Evolutionary conservation across 2,888 invertebrate species (phyloP), one percentile per base, ranked within the genome.

Genomic region (Volucella inanis): DNA sequence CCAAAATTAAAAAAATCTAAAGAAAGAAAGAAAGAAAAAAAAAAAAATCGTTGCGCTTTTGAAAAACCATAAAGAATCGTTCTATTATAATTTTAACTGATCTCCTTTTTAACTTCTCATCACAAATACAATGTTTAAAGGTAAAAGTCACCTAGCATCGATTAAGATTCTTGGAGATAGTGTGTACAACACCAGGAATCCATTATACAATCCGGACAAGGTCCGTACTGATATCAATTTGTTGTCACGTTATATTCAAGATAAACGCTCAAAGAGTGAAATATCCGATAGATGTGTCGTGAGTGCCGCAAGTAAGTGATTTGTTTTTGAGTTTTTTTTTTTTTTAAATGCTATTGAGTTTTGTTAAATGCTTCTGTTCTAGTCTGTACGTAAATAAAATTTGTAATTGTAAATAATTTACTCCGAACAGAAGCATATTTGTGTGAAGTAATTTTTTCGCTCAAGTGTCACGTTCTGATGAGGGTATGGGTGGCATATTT

Each of bases 201-300:
- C 96, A 87, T 94, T 95, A 88, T 93, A 93, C 89, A 92, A 93
- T 87, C 94, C 94, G 91, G 95, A 96, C 90, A 96, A 96, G 92
- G 94, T 97, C 92, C 95, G 95, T 92, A 96, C 94, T 92, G 97
- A 97, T 93, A 96, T 97, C 92, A 96, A 96, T 91, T 95, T 96
- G 90, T 94, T 97, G 91, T 97, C 97, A 91, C 97, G 95, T 94
- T 97, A 97, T 94, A 95, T 95, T 93, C 96, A 95, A 93, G 95
- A 96, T 92, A 94, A 95, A 89, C 94, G 94, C 89, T 95, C 95
- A 83, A 89, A 89, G 78, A 88, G 71, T 87, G 89, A 89, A 83
- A 70, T 76, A 52, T 87, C 88, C 83, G 87, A 87, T 52, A 87
- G 84, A 77, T 74, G 88, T 87, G 87, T 86, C 68, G 77, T 80